Evolutionary conservation across 1,140 invertebrate genomes (phyloP), one percentile per base, ranked within the genome.

Genomic region (Nixonia krombeini): DNA sequence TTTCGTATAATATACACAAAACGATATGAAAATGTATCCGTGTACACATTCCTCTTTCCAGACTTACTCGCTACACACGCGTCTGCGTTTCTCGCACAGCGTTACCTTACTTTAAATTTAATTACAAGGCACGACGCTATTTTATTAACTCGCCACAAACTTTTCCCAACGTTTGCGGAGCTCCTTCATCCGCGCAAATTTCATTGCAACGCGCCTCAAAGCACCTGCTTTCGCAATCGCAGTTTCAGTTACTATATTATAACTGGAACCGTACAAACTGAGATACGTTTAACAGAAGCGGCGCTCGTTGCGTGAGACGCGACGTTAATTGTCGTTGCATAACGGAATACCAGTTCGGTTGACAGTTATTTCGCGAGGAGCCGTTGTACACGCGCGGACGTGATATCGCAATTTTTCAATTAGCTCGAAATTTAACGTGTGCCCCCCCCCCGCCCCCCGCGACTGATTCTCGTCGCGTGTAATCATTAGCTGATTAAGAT

Each of bases 271-370:
- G 50, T 29, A 50, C 21, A 37, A 28, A 26, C 17, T 31, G 35
- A 26, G 31, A 44, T 58, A 59, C 49, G 55, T 63, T 63, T 58
- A 62, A 69, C 50, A 63, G 62, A 44, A 53, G 28, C 33, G 16
- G 44, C 29, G 17, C 42, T 31, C 50, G 40, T 70, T 55, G 52
- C 57, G 42, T 57, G 55, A 70, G 45, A 64, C 55, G 26, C 40
- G 45, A 61, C 47, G 53, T 63, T 69, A 59, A 70, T 70, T 70
- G 59, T 70, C 59, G 56, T 63, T 64, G 55, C 59, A 58, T 70
- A 70, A 63, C 50, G 55, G 46, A 55, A 37, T 53, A 38, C 42
- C 33, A 31, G 50, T 44, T 62, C 52, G 16, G 3, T 46, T 42
- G 50, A 69, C 55, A 61, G 44, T 63, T 59, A 51, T 40, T 59